Percentiles rank a stretch among this genome's conserved stretches.
These are phyloP conservation scores for Nannospalax galili DNA, from an alignment of 2,113 vertebrate species.

Conservation along the genomic window DNA sequence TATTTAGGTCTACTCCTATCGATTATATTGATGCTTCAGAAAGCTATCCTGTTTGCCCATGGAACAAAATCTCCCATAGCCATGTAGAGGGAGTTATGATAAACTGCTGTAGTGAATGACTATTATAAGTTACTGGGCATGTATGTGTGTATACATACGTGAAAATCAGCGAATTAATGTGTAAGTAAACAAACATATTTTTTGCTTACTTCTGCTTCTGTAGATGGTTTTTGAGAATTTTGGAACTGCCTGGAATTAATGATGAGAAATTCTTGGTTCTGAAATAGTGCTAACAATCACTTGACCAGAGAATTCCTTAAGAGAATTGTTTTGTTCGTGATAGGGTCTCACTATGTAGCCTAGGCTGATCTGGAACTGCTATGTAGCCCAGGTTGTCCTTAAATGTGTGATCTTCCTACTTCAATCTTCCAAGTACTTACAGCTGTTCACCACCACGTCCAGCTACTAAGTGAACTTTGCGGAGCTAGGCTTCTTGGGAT, in stretches of 20 bases:
- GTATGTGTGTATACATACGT: neutral
- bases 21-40: neutral
- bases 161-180: neutral
- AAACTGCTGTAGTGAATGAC: neutral
- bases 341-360: too few species aligned
- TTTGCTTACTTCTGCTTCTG: neutral
- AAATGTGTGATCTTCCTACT: too few species aligned
- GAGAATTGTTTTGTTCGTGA: too few species aligned
- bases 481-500: neutral
- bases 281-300: slow-evolving; percentile 15
- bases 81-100: slow-evolving; percentile 13
- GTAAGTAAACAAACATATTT: slow-evolving; percentile 16
- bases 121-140: neutral
- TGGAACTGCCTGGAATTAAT: neutral
- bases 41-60: neutral
- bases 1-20: neutral
- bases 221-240: neutral
- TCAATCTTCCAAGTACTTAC: too few species aligned
- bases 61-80: slow-evolving; percentile 32
- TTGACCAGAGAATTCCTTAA: neutral
- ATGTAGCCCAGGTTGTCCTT: too few species aligned
- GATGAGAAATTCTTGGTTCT: neutral
- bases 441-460: too few species aligned
- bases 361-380: too few species aligned
- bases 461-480: neutral